phyloP scores from a whole-genome alignment of 2,797 vertebrate species.

The Zenarchopterus dispar region DNA sequence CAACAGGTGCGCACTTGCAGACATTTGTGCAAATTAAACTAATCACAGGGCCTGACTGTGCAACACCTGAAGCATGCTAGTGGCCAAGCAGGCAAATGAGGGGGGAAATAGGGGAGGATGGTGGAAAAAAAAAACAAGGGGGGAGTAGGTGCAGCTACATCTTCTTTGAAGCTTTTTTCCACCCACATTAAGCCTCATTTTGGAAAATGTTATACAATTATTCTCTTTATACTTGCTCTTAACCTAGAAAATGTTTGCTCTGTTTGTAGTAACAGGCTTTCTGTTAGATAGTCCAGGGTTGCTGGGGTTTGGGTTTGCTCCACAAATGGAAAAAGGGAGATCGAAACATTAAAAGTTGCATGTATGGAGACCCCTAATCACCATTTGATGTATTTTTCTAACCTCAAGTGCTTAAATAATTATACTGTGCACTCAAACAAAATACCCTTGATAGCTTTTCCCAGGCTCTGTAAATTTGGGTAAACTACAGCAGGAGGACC shows the following conservation, averaged over 20 bases:
- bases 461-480: too few species aligned
- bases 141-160: slow-evolving; percentile 5
- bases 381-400: too few species aligned
- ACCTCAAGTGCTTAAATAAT: too few species aligned
- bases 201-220: background rate
- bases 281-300: background rate
- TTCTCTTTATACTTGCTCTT: background rate
- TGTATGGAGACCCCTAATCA: too few species aligned
- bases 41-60: slow-evolving; percentile 69
- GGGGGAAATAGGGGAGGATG: background rate
- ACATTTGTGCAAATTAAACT: slow-evolving; percentile 80
- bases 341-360: too few species aligned
- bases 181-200: too few species aligned
- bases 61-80: slow-evolving; percentile 77
- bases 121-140: slow-evolving; percentile 12
- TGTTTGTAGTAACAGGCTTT: background rate
- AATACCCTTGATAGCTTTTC: too few species aligned
- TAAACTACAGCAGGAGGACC: too few species aligned
- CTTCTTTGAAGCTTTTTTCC: slow-evolving; percentile 12
- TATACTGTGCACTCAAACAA: too few species aligned
- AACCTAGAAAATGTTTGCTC: background rate
- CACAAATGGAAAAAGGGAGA: background rate
- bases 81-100: slow-evolving; percentile 26
- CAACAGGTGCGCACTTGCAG: slow-evolving; percentile 80
- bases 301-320: background rate